Base-by-base conservation (phyloP, 1,140 invertebrate species). In the Megalopta genalis region DNA sequence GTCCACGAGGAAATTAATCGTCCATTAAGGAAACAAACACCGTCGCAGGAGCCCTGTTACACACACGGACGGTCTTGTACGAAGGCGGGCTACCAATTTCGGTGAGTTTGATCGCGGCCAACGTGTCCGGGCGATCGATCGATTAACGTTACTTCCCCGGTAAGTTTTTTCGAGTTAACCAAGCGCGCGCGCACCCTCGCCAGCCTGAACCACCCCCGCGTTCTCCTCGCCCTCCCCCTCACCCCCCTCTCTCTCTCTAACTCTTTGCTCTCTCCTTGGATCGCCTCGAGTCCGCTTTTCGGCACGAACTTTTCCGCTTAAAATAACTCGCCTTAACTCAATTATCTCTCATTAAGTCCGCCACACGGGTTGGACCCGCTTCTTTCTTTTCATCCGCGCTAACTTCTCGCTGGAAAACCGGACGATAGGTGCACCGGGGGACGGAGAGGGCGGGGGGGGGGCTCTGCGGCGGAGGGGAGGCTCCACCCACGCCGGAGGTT, bases 321-420 rank as follows among this genome's bases (percentile, higher is more conserved):
- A 86, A 86, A 86, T 86, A 86, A 86, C 84, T 86, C 68, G 77
- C 64, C 74, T 86, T 81, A 86, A 86, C 84, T 86, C 77, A 81
- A 86, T 86, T 86, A 83, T 86, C 86, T 86, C 81, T 86, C 85
- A 81, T 86, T 86, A 86, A 86, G 76, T 86, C 76, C 54, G 69
- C 81, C 77, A 18, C 37, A 52, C 37, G 59, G 66, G 49, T 21
- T 52, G 49, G 49, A 21, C 14, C 49, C 62, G 54, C 72, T n/a
- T 21, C 54, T 21, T 84, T 85, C 77, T 82, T 86, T 85, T 77
- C 72, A 62, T 78, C 64, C 39, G 16, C 25, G n/a, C 65, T 69
- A 79, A 79, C 76, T 79, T 82, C 67, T 63, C 67, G 60, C 49
- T 57, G 16, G 49, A 46, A 46, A 52, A 52, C 16, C 49, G 49